Percentiles rank a stretch among this genome's conserved stretches.
phyloP scores from a whole-genome alignment of 2,797 vertebrate genomes.

The Channa striata region DNA sequence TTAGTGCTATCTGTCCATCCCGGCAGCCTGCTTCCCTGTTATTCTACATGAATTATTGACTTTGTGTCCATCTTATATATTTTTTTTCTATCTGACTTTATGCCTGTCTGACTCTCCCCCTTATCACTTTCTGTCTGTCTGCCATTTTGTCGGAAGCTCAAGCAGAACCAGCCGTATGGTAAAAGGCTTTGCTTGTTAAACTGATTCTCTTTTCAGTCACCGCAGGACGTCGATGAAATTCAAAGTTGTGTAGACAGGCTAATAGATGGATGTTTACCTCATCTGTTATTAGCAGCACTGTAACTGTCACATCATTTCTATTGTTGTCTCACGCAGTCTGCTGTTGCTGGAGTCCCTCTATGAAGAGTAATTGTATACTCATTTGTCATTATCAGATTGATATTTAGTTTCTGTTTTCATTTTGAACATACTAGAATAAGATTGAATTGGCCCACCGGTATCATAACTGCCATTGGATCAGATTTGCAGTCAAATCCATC shows the following conservation, averaged over 20 bases:
- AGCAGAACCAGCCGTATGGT: not conserved
- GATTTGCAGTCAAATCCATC: constrained; percentile 3
- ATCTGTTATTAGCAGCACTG: constrained; percentile 16
- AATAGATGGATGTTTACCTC: constrained; percentile 5
- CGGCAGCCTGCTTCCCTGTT: constrained; percentile 15
- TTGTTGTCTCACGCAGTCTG: not conserved
- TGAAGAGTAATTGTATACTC: not conserved
- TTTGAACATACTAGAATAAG: constrained; percentile 3
- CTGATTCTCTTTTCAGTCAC: constrained; percentile 9
- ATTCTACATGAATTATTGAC: constrained; percentile 63
- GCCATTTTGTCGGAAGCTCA: constrained; percentile 28
- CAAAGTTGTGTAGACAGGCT: not conserved
- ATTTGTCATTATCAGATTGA: constrained; percentile 22
- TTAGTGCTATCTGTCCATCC: constrained; percentile 23
- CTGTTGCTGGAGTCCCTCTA: constrained; percentile 13
- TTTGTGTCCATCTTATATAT: constrained; percentile 1
- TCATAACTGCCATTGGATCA: not conserved
- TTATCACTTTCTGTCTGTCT: not conserved
- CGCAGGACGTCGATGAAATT: constrained; percentile 16
- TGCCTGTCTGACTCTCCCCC: not conserved
- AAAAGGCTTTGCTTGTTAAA: constrained; percentile 15
- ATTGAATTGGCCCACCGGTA: not conserved
- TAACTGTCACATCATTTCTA: constrained; percentile 15
- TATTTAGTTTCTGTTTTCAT: constrained; percentile 16
- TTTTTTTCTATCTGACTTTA: constrained; percentile 26